Evolutionary conservation across 1,140 invertebrate genomes (phyloP).

Genomic region (Brachionus rotundiformis): DNA sequence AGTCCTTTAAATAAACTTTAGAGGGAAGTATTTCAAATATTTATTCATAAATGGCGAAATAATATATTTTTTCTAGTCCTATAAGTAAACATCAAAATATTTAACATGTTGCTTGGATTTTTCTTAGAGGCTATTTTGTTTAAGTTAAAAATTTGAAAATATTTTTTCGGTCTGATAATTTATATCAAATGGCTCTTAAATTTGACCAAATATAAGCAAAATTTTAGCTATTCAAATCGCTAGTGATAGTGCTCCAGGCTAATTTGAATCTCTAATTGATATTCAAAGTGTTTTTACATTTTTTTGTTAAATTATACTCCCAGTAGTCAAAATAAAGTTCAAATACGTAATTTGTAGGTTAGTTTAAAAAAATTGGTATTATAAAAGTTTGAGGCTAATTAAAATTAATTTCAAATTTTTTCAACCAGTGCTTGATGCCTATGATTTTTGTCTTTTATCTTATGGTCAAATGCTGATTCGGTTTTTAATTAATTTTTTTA

Average conservation of each 20-base stretch:
- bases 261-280: not conserved
- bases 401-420: not conserved
- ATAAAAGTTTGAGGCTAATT: no score
- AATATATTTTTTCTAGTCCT: conserved; percentile 6
- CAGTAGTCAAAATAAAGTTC: not conserved
- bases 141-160: conserved; percentile 12
- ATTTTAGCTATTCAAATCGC: not conserved
- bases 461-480: not conserved
- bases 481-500: not conserved
- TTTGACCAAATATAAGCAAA: not conserved
- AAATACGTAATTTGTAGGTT: not conserved
- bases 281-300: not conserved
- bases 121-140: conserved; percentile 4
- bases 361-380: not conserved
- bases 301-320: not conserved
- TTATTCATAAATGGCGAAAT: conserved; percentile 18
- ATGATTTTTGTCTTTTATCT: not conserved
- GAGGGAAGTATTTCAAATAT: not conserved
- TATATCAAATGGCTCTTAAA: conserved; percentile 3
- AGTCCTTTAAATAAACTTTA: not conserved
- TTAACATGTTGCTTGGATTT: not conserved
- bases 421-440: not conserved
- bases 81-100: not conserved
- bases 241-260: not conserved
- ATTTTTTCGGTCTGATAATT: conserved; percentile 19